These are phyloP conservation scores for Poecilus cupreus DNA, from an alignment of 2,888 invertebrate genomes.

Conservation along the genomic window DNA sequence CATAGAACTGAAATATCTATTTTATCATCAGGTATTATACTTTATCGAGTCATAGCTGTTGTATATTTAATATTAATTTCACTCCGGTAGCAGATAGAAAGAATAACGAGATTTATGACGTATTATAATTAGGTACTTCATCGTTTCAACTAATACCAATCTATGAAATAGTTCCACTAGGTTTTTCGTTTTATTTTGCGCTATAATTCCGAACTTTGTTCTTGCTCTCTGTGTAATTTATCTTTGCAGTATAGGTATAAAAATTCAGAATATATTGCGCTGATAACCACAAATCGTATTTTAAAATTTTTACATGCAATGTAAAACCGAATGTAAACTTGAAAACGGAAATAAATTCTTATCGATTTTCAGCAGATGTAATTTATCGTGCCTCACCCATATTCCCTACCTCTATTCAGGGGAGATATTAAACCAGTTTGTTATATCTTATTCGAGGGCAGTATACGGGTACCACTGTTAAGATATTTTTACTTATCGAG, in stretches of 20 bases:
- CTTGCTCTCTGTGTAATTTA: constrained; percentile 14
- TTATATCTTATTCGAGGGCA: not conserved
- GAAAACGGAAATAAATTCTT: constrained; percentile 41
- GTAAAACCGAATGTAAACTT: constrained; percentile 31
- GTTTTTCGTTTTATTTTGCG: not conserved
- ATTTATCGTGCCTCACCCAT: constrained; percentile 2
- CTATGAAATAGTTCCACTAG: too few species aligned
- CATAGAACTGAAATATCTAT: too few species aligned
- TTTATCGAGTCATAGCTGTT: too few species aligned
- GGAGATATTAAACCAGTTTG: constrained; percentile 12
- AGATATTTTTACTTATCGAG: too few species aligned
- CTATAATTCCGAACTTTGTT: not conserved
- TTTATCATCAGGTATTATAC: too few species aligned
- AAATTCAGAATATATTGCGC: constrained; percentile 18
- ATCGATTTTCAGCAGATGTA: constrained; percentile 33
- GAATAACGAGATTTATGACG: too few species aligned
- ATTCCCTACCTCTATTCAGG: not conserved
- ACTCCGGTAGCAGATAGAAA: too few species aligned
- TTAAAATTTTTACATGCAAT: constrained; percentile 40
- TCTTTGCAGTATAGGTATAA: constrained; percentile 15
- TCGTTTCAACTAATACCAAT: too few species aligned
- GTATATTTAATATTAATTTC: too few species aligned
- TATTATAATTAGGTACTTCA: too few species aligned
- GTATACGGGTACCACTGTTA: too few species aligned
- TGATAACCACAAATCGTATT: constrained; percentile 44